Base-by-base conservation (phyloP, 2,113 vertebrate species). In the Himantopus leucocephalus region DNA sequence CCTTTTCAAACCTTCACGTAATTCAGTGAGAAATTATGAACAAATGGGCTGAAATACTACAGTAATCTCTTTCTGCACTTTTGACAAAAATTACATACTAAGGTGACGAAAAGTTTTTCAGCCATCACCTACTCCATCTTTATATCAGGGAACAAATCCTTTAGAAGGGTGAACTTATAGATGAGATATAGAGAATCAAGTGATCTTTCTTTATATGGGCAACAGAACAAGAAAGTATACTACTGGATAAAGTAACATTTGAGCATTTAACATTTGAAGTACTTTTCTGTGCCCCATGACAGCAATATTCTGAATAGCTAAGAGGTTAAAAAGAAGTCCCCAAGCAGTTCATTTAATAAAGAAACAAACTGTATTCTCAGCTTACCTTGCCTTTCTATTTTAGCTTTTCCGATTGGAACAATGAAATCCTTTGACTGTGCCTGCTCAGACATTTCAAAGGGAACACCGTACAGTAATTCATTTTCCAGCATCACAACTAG, bases 361-460 rank as follows among this genome's bases (percentile, higher is more conserved):
- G 34, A 90, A 59, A 60, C 20, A 88, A 82, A 77, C 4, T 6
- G 29, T 10, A n/a, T 79, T 74, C 48, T 35, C 56, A 60, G 30
- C 97, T 97, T 97, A 99, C 99, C 99, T 98, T 83, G 96, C 94
- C 98, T 98, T 98, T 99, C 99, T 35, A 99, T 48, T 97, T 99
- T 99, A 92, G 99, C 99, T 98, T 99, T 99, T 96, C 99, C 99
- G 88, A 99, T 99, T 58, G 99, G 99, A 97, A 99, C 30, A 80
- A 98, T 55, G 59, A 99, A 99, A 83, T 99, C 99, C 98, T 99
- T 99, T 67, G 99, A 99, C 91, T 98, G 98, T 7, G 98, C 96
- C 93, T 99, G 98, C 43, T 99, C 98, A 3, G 99, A 98, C 97
- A 99, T 92, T 97, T 99, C 99, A 93, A 99, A 99, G 72, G 99